Evolutionary conservation across 2,888 invertebrate species (phyloP).

Genomic region (Drosophila pullipes): DNA sequence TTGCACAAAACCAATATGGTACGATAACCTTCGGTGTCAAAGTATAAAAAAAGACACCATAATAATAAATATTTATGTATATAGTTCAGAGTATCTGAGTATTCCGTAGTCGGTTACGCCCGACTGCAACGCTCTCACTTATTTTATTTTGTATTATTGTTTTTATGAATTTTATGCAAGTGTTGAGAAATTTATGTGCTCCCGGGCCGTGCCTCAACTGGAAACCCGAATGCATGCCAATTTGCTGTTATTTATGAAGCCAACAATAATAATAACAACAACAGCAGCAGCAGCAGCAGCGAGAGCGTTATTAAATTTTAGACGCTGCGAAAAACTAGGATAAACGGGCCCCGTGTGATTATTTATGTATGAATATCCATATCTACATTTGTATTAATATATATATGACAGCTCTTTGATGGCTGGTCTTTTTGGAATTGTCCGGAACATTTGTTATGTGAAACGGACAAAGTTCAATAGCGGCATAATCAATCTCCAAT

Average conservation of each 20-base stretch:
- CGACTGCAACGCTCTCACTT: constrained; percentile 2
- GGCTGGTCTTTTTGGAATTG: constrained; percentile 20
- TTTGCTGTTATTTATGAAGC: constrained; percentile 75
- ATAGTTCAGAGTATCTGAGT: not conserved
- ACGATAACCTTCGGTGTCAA: no score
- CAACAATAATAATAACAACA: constrained; percentile 30
- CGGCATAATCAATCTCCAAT: constrained; percentile 50
- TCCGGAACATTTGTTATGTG: constrained; percentile 18
- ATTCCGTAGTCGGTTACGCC: not conserved
- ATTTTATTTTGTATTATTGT: constrained; percentile 59
- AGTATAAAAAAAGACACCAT: not conserved
- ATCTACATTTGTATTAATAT: no score
- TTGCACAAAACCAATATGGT: no score
- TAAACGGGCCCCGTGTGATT: constrained; percentile 28
- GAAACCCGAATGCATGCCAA: constrained; percentile 75
- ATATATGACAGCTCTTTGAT: constrained; percentile 53
- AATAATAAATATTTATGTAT: not conserved
- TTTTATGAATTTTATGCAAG: constrained; percentile 78
- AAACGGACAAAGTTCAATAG: constrained; percentile 54
- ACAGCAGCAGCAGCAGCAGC: not conserved
- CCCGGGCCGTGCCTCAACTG: constrained; percentile 57
- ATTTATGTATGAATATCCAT: constrained; percentile 1
- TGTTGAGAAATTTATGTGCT: constrained; percentile 79
- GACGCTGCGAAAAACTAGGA: constrained; percentile 58
- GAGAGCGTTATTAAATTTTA: constrained; percentile 66